phyloP scores from a whole-genome alignment of 2,888 invertebrate species.

The Monochamus alternatus region DNA sequence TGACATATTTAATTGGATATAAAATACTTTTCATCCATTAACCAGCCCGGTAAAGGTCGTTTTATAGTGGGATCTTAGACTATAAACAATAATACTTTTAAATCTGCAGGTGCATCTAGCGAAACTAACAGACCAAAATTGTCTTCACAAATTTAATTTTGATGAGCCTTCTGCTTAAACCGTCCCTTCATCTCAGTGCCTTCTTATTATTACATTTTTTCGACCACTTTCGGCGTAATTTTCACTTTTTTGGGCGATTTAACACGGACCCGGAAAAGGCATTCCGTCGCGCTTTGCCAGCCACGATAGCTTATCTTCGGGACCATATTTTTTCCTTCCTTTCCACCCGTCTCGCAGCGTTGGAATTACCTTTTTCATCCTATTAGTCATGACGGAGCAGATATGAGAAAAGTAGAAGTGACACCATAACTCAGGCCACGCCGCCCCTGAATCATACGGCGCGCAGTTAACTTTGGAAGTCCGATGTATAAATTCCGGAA shows the following conservation, averaged over 20 bases:
- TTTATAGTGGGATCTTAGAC: too few species aligned
- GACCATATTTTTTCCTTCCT: slow-evolving; percentile 21
- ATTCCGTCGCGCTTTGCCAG: neutral
- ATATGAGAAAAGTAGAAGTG: slow-evolving; percentile 5
- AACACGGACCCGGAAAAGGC: neutral
- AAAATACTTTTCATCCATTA: too few species aligned
- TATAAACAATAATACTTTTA: too few species aligned
- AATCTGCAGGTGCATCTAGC: too few species aligned
- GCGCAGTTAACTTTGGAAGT: neutral
- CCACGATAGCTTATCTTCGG: slow-evolving; percentile 14
- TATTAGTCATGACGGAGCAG: slow-evolving; percentile 12
- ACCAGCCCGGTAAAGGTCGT: too few species aligned
- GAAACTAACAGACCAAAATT: too few species aligned
- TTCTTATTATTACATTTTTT: too few species aligned
- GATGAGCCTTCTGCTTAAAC: too few species aligned
- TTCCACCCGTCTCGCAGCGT: neutral
- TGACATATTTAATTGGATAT: too few species aligned
- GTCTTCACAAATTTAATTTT: too few species aligned
- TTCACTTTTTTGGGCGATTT: slow-evolving; percentile 4
- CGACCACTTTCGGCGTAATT: neutral
- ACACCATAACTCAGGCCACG: neutral
- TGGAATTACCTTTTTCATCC: slow-evolving; percentile 22
- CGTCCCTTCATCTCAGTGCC: too few species aligned
- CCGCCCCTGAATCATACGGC: neutral
- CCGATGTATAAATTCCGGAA: too few species aligned